phyloP scores from a whole-genome alignment of 2,113 vertebrate species.

The Caretta caretta region DNA sequence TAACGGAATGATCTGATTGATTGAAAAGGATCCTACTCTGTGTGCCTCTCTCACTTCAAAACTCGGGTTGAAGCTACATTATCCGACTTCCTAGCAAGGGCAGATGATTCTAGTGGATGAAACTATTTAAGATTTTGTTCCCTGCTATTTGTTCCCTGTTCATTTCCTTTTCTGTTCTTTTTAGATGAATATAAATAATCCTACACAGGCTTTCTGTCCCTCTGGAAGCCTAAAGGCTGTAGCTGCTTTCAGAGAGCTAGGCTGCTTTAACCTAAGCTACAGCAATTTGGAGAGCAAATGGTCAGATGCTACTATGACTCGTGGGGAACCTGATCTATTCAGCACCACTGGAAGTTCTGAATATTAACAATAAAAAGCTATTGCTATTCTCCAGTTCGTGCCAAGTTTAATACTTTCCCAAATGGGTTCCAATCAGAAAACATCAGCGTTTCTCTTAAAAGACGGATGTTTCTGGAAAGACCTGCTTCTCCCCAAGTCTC shows the following conservation, averaged over 20 bases:
- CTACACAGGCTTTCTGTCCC: slow-evolving; percentile 29
- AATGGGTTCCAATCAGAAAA: slow-evolving; percentile 59
- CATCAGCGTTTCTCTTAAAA: slow-evolving; percentile 19
- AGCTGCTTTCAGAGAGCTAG: slow-evolving; percentile 73
- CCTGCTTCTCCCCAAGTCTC: slow-evolving; percentile 49
- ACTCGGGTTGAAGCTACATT: slow-evolving; percentile 22
- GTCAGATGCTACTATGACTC: slow-evolving; percentile 71
- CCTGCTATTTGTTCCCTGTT: background rate
- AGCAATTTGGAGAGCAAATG: slow-evolving; percentile 72
- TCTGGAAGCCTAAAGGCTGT: slow-evolving; percentile 73
- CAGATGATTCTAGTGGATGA: slow-evolving; percentile 20
- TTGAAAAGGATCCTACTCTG: slow-evolving; percentile 16
- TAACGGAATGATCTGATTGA: background rate
- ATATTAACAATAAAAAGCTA: slow-evolving; percentile 64
- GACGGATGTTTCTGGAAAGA: slow-evolving; percentile 62
- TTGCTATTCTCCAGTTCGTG: background rate
- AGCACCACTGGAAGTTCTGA: slow-evolving; percentile 52
- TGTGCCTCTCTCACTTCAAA: background rate
- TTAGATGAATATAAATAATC: slow-evolving; percentile 72
- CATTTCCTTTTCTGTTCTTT: slow-evolving; percentile 71
- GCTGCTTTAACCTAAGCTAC: slow-evolving; percentile 72
- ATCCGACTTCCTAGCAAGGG: background rate
- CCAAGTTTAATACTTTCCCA: slow-evolving; percentile 57
- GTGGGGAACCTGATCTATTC: slow-evolving; percentile 67
- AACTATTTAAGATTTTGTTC: slow-evolving; percentile 2